Conservation (phyloP, 2,888 invertebrate species). For the Hedychridium roseum region DNA sequence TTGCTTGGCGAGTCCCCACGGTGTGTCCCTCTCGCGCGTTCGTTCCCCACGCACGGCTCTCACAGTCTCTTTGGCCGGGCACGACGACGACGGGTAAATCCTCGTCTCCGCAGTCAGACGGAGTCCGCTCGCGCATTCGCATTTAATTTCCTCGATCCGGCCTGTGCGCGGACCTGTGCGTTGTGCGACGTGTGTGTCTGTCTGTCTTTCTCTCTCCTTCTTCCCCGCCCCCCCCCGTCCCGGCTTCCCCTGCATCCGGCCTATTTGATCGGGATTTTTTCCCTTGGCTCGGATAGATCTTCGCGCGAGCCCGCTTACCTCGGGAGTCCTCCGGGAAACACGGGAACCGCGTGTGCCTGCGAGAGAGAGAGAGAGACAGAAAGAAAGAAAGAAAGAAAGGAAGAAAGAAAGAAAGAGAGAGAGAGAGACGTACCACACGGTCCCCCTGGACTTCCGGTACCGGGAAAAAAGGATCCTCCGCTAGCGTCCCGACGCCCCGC, state of each 20-base stretch:
- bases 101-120: constrained; percentile 60
- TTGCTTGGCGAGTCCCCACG: too few relatives aligned
- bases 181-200: constrained; percentile 3
- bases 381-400: background rate
- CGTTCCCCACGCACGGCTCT: constrained; percentile 34
- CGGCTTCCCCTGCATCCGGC: background rate
- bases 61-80: too few relatives aligned
- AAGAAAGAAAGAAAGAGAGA: background rate
- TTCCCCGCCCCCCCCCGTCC: background rate
- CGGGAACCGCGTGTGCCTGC: background rate
- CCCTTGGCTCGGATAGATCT: background rate
- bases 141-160: constrained; percentile 49
- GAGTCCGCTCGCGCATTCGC: constrained; percentile 63
- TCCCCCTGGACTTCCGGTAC: too few relatives aligned
- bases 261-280: too few relatives aligned
- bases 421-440: background rate
- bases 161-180: constrained; percentile 18
- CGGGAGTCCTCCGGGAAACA: constrained; percentile 6
- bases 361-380: too few relatives aligned
- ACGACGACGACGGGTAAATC: constrained; percentile 46
- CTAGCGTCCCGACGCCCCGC: too few relatives aligned
- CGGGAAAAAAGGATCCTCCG: too few relatives aligned
- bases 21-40: too few relatives aligned
- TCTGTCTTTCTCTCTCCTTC: constrained; percentile 4
- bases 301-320: constrained; percentile 9